These are phyloP conservation scores for Phylloscopus trochilus DNA, from an alignment of 2,113 vertebrate species.

Conservation along the genomic window DNA sequence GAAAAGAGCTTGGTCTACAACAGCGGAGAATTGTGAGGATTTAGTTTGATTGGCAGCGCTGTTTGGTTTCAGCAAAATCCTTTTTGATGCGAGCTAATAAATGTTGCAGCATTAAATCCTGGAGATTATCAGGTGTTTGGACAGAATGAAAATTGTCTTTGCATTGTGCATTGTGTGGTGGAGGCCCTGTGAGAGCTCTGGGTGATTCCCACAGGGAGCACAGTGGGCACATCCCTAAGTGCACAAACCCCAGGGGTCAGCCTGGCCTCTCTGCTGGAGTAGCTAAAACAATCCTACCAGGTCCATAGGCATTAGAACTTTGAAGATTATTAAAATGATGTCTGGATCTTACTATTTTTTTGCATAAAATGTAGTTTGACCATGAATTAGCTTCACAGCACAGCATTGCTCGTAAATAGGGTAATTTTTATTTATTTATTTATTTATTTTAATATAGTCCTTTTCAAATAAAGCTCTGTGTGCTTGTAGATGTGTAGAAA, in stretches of 20 bases:
- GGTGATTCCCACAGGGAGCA: background rate
- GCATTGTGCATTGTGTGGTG: background rate
- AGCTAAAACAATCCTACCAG: background rate
- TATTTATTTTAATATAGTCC: background rate
- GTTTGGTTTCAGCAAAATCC: conserved; percentile 23
- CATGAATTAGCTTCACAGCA: background rate
- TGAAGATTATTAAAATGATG: background rate
- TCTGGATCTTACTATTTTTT: background rate
- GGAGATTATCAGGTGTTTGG: background rate
- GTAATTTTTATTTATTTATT: too few relatives aligned
- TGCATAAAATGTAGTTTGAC: background rate
- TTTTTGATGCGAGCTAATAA: background rate
- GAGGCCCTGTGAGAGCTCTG: background rate
- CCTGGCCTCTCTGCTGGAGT: background rate
- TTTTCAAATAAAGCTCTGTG: background rate
- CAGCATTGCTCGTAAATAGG: background rate
- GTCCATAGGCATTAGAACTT: background rate
- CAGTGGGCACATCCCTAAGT: rapidly evolving
- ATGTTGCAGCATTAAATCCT: background rate
- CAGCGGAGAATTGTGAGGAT: background rate
- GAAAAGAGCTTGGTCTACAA: background rate
- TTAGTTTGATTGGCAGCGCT: background rate
- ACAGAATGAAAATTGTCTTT: background rate
- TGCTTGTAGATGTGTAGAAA: background rate
- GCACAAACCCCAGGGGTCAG: background rate